Base-by-base conservation (phyloP, 2,888 invertebrate genomes). In the Glyphotaelius pellucidus region DNA sequence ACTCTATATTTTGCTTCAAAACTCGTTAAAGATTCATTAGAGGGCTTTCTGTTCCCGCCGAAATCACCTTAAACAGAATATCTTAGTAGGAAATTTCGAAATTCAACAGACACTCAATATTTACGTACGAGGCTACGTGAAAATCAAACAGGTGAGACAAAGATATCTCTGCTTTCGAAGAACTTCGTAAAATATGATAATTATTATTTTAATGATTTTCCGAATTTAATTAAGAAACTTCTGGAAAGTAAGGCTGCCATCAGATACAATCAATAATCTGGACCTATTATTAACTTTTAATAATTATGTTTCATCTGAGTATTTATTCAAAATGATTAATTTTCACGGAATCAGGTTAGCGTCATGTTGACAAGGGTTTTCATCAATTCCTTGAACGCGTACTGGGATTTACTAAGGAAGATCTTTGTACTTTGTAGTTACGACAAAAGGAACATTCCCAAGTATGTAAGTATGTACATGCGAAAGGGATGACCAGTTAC, bases 21-120 rank as follows among this genome's bases (percentile, higher is more conserved):
- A 84, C 90, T 90, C 90, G 83, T 90, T 90, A 90, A 81, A 84
- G 84, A 90, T 90, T 81, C 90, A 83, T 90, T 67, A 90, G 84
- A 9, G 42, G 47, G 83, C 80, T 89, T 79, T 89, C 79, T 32
- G 87, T 89, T 89, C n/a, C 88, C 42, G 86, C 86, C 80, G 32
- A 89, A 89, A 89, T 89, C 88, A 89, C 79, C 88, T 79, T 31
- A 67, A 89, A 89, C 79, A 35, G 88, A 89, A 89, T 89, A 89
- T 89, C 79, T 79, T 35, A 89, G 88, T 38, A 15, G 30, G 38
- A 67, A 32, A 89, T 79, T 89, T n/a, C 79, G n/a, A 42, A 86
- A 86, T 47, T 86, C 86, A 42, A 86, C 38, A 42, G 42, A 86
- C 42, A 12, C 42, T 86, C 47, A 42, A 86, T 38, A 86, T 86